phyloP scores from a whole-genome alignment of 2,113 vertebrate genomes.

The Proterorhinus semilunaris region DNA sequence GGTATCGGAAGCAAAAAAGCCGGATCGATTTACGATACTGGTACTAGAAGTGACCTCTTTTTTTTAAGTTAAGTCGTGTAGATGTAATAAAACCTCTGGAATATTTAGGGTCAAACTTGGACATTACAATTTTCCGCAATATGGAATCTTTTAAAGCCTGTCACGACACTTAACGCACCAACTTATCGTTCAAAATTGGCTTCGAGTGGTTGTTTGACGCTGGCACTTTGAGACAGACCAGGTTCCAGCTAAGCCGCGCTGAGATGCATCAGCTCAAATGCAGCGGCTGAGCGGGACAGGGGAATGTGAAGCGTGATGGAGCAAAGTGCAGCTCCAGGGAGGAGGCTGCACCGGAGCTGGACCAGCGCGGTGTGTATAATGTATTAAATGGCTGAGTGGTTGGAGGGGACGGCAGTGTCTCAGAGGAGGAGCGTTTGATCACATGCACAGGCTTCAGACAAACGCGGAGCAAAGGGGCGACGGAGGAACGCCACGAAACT shows the following conservation, averaged over 20 bases:
- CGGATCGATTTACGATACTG: too few relatives aligned
- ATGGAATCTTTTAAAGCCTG: too few relatives aligned
- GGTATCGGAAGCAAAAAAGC: too few relatives aligned
- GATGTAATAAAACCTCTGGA: too few relatives aligned
- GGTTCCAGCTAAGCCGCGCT: neutral
- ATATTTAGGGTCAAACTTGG: too few relatives aligned
- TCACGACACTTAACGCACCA: too few relatives aligned
- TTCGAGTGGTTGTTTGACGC: too few relatives aligned
- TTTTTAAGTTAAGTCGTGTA: too few relatives aligned
- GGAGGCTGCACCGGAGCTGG: conserved; percentile 3
- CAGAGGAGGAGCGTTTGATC: conserved; percentile 69
- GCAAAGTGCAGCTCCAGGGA: conserved; percentile 54
- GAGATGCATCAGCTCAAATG: conserved; percentile 6
- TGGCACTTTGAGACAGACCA: too few relatives aligned
- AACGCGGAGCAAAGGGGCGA: conserved; percentile 9
- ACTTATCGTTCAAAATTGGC: too few relatives aligned
- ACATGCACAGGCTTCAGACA: conserved; percentile 54
- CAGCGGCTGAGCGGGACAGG: conserved; percentile 36
- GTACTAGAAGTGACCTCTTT: too few relatives aligned
- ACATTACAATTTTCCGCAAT: too few relatives aligned
- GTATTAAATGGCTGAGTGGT: conserved; percentile 15
- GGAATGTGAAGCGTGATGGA: conserved; percentile 40
- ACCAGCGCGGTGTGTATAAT: conserved; percentile 26
- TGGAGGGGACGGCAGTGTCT: conserved; percentile 18
- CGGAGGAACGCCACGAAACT: conserved; percentile 11